Base-by-base conservation (phyloP, 2,888 invertebrate genomes). In the Pseudococcus viburni region DNA sequence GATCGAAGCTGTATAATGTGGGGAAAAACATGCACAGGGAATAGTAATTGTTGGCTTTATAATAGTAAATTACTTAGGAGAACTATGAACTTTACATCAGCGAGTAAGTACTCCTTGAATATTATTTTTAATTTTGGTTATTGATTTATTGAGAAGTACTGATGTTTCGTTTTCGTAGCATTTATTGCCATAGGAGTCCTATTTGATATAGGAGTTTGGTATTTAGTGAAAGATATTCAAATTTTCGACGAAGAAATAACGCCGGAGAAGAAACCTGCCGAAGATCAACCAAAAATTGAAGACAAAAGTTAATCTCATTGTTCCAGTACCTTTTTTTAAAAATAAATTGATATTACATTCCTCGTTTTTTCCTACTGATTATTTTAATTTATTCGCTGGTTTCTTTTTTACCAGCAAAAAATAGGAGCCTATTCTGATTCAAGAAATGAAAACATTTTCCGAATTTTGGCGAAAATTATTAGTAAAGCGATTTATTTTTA, bases 1-100 rank as follows among this genome's bases (percentile, higher is more conserved):
- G 95, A 95, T 91, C 93, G 93, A 15, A 93, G 95, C 0, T 95
- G 95, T 89, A 90, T 94, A 59, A 93, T 94, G 33, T 95, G 95
- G 95, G 94, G 94, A 51, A 92, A 93, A 87, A 93, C 93, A 8
- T 95, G 95, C 90, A 94, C 93, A 0, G 92, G 92, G 33, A 93
- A 91, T 59, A 94, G 95, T 15, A 94, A 95, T 90, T 95, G 95
- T 90, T 94, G 94, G 93, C 91, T 94, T 33, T 95, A 95, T 90
- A 93, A 95, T 91, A 93, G 93, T 90, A 92, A 92, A 22, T 92
- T 92, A 55, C 94, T 95, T 90, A 92, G 94, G 42, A 92, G 92
- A 90, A 92, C 93, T 88, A 91, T 94, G 4, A 94, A 94, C 90
- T 90, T 92, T 0, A 91, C 93, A 17, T 93, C 94, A 8, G 92